Percentiles rank a stretch among this genome's conserved stretches.
Evolutionary conservation across 2,797 vertebrate genomes (phyloP).

Genomic region (Takifugu ocellatus): DNA sequence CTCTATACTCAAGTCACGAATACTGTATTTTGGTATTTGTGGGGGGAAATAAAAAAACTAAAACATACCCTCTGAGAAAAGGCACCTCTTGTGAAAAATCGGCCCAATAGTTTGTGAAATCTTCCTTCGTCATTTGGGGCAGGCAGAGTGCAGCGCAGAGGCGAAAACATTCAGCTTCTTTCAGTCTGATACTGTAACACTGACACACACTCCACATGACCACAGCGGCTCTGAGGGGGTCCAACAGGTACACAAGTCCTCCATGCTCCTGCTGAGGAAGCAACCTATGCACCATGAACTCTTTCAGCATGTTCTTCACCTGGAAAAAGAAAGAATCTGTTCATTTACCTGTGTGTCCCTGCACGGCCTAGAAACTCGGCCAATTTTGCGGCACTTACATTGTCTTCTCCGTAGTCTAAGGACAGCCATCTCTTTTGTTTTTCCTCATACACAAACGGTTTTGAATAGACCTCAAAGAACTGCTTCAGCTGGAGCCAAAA

Average conservation of each 20-base stretch:
- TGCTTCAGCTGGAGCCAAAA: constrained; percentile 80
- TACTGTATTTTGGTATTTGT: neutral
- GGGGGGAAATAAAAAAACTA: neutral
- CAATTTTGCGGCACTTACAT: constrained; percentile 69
- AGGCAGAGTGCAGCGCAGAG: constrained; percentile 76
- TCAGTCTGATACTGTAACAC: fast-evolving
- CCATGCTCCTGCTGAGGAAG: constrained; percentile 42
- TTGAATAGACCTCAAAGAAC: constrained; percentile 63
- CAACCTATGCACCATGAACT: constrained; percentile 46
- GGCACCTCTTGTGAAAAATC: constrained; percentile 38
- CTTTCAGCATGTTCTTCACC: constrained; percentile 75
- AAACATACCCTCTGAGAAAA: constrained; percentile 53
- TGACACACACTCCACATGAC: constrained; percentile 53
- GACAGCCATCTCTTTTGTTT: constrained; percentile 15
- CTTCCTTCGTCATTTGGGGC: constrained; percentile 43
- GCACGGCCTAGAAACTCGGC: neutral
- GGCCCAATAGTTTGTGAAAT: constrained; percentile 55
- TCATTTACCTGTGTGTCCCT: fast-evolving
- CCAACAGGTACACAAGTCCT: constrained; percentile 20
- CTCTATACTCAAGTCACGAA: neutral
- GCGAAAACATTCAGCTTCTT: fast-evolving
- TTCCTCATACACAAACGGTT: constrained; percentile 65
- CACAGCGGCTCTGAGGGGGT: constrained; percentile 73
- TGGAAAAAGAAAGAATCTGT: constrained; percentile 34
- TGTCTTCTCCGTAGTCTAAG: constrained; percentile 43